Conservation (phyloP, 2,797 vertebrate species). For the Staurois parvus region DNA sequence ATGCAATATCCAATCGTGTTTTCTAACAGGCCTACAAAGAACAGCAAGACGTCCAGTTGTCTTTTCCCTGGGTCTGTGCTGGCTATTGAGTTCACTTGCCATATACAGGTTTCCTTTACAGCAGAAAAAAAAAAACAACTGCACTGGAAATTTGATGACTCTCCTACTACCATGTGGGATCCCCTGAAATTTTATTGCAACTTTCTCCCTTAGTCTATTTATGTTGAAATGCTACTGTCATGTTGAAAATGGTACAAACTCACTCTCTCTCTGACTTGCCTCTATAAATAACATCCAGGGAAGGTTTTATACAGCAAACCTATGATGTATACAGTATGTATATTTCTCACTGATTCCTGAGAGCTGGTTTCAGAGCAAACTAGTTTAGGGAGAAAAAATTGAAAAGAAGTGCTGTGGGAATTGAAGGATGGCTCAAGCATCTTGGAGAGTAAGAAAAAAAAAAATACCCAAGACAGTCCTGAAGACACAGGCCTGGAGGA, state of each 20-base stretch:
- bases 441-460: conserved; percentile 44
- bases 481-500: conserved; percentile 57
- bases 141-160: conserved; percentile 53
- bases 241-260: conserved; percentile 38
- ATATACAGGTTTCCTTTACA: conserved; percentile 35
- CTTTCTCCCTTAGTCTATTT: conserved; percentile 47
- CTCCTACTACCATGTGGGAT: conserved; percentile 44
- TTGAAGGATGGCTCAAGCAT: conserved; percentile 22
- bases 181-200: conserved; percentile 42
- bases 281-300: conserved; percentile 40
- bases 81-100: conserved; percentile 35
- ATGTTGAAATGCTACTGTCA: conserved; percentile 50
- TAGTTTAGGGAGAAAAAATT: conserved; percentile 5
- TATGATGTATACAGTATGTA: conserved; percentile 43
- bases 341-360: conserved; percentile 39
- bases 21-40: conserved; percentile 49
- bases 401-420: conserved; percentile 18
- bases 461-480: conserved; percentile 48
- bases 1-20: conserved; percentile 48
- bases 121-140: conserved; percentile 40
- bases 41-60: conserved; percentile 29
- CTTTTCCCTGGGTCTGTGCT: conserved; percentile 25
- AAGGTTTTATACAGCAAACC: conserved; percentile 42
- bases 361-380: not conserved
- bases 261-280: conserved; percentile 27